Evolutionary conservation across 2,113 vertebrate genomes (phyloP), one percentile per base, ranked within the genome.

Genomic region (Pelmatolapia mariae): DNA sequence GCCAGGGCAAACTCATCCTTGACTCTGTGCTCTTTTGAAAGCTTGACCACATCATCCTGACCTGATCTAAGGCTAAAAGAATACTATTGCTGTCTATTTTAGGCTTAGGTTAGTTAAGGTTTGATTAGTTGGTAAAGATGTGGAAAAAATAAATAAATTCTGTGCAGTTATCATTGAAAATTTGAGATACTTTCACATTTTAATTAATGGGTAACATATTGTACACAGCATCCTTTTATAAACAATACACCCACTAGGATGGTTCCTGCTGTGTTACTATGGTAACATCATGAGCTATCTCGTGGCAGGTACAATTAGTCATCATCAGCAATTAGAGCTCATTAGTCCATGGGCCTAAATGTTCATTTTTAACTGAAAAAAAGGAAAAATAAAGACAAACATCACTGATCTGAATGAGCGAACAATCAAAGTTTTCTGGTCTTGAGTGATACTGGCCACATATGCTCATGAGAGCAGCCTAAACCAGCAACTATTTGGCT

Each of bases 241-340:
- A 89, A 83, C 57, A 81, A 52, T 82, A 78, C 87, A 86, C 36
- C 84, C 83, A 89, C 71, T 80, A 59, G 8, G 43, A 80, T 87
- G 81, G 53, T 81, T 85, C 68, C 89, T 85, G 57, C 84, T 83
- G 38, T 84, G 91, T 94, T 91, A 66, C 93, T 57, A 92, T 92
- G 86, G 86, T 63, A 90, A 90, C 87, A 79, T 56, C 43, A 68
- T 78, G 43, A 83, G 71, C 82, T 43, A 15, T 88, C 63, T 91
- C 54, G 66, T 80, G 19, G 59, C 43, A 85, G 83, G 66, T 78
- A 87, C 45, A 91, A 86, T 90, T 84, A 80, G 73, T 82, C 81
- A 81, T 90, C 83, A 92, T 76, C 61, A 82, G 83, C 87, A 89
- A 91, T 90, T 89, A 85, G 5, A 90, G 81, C 79, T 93, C 36